phyloP scores from a whole-genome alignment of 1,140 invertebrate genomes.

The Cydia splendana region DNA sequence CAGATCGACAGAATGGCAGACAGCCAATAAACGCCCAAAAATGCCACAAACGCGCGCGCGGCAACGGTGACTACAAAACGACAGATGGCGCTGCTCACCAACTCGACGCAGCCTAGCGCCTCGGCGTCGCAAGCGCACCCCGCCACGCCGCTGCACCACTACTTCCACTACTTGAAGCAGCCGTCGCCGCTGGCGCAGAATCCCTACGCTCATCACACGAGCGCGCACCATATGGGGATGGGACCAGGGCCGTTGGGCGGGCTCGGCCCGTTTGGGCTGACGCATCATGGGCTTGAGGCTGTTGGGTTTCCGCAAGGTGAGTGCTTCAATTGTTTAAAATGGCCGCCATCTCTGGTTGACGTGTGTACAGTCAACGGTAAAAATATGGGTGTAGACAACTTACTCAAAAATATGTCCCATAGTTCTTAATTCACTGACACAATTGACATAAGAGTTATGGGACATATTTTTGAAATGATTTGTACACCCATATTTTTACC shows the following conservation, averaged over 20 bases:
- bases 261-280: conserved; percentile 73
- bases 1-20: not conserved
- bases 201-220: conserved; percentile 71
- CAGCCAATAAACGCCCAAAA: conserved; percentile 38
- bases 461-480: too few relatives aligned
- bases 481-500: too few relatives aligned
- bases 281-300: conserved; percentile 74
- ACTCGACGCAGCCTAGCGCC: conserved; percentile 59
- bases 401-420: too few relatives aligned
- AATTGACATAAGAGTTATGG: too few relatives aligned
- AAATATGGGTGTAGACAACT: too few relatives aligned
- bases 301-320: conserved; percentile 79
- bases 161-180: conserved; percentile 76
- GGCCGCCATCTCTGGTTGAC: too few relatives aligned
- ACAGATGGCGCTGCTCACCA: conserved; percentile 70
- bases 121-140: conserved; percentile 66
- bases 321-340: conserved; percentile 32
- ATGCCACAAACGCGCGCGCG: conserved; percentile 57
- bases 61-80: conserved; percentile 58
- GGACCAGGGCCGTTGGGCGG: conserved; percentile 70
- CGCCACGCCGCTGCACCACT: conserved; percentile 74
- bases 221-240: conserved; percentile 75
- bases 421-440: too few relatives aligned
- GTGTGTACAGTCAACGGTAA: too few relatives aligned
- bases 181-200: conserved; percentile 72